Evolutionary conservation across 2,113 vertebrate genomes (phyloP).

Genomic region (Micronisus gabar): DNA sequence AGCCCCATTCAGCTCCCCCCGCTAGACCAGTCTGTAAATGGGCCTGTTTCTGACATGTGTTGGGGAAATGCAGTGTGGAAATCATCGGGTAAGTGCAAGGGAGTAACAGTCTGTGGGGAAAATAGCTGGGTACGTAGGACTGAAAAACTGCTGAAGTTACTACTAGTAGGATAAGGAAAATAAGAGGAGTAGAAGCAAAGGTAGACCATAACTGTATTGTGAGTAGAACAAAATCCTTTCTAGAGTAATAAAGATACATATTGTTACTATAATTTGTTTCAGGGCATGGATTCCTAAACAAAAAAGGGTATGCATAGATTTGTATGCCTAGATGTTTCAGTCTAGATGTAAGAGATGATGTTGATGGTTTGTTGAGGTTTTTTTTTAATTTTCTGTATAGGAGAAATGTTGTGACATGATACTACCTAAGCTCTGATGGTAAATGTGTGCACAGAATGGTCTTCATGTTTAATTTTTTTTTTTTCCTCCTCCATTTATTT

Average conservation of each 20-base stretch:
- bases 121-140: neutral
- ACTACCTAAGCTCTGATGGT: neutral
- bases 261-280: neutral
- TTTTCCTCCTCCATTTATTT: constrained; percentile 11
- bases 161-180: neutral
- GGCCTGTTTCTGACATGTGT: rapidly evolving
- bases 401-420: neutral
- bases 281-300: neutral
- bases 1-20: neutral
- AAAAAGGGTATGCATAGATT: neutral
- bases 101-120: neutral
- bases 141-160: neutral
- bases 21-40: neutral
- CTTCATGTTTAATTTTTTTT: neutral
- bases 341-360: neutral
- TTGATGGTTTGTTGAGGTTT: neutral
- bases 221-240: neutral
- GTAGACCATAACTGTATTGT: neutral
- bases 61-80: neutral
- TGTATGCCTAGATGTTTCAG: neutral
- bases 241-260: neutral
- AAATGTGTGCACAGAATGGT: neutral
- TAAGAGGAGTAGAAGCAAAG: neutral
- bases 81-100: neutral
- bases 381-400: neutral